These are phyloP conservation scores for Sebastes cheni DNA, from an alignment of 2,797 vertebrate species.

Conservation along the genomic window DNA sequence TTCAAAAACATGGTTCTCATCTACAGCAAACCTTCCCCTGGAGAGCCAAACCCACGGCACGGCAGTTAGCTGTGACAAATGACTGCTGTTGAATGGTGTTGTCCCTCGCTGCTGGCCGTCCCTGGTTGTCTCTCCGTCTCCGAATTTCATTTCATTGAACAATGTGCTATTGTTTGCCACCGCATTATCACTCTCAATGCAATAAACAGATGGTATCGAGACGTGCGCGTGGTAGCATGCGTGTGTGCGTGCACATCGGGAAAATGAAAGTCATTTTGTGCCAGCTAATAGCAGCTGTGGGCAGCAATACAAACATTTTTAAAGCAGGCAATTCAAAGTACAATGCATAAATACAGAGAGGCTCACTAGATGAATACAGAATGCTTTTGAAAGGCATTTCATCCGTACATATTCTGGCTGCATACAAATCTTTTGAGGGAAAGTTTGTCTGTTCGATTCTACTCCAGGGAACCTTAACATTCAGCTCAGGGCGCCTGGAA, in stretches of 20 bases:
- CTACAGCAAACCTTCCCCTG: conserved; percentile 53
- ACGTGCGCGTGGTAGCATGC: neutral
- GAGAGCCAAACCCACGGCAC: conserved; percentile 46
- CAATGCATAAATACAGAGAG: conserved; percentile 60
- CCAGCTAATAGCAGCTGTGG: conserved; percentile 50
- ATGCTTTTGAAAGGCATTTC: conserved; percentile 67
- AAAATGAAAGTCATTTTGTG: conserved; percentile 59
- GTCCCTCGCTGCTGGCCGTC: conserved; percentile 48
- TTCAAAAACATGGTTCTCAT: conserved; percentile 68
- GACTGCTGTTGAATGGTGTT: conserved; percentile 57
- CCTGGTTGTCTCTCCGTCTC: conserved; percentile 48
- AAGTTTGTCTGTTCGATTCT: conserved; percentile 52
- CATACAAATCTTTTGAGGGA: conserved; percentile 65
- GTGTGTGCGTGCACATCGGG: conserved; percentile 20
- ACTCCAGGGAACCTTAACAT: conserved; percentile 56
- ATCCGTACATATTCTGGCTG: conserved; percentile 55
- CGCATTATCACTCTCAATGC: conserved; percentile 51
- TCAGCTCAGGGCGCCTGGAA: conserved; percentile 55
- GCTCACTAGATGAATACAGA: conserved; percentile 68
- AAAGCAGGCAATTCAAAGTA: conserved; percentile 57
- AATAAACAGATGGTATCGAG: conserved; percentile 69
- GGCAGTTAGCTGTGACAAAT: conserved; percentile 75
- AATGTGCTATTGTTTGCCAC: conserved; percentile 65
- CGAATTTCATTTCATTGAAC: conserved; percentile 71
- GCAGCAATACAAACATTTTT: conserved; percentile 65